Percentiles rank a stretch among this genome's conserved stretches.
Evolutionary conservation across 1,140 invertebrate genomes (phyloP).

Genomic region (Periplaneta americana): DNA sequence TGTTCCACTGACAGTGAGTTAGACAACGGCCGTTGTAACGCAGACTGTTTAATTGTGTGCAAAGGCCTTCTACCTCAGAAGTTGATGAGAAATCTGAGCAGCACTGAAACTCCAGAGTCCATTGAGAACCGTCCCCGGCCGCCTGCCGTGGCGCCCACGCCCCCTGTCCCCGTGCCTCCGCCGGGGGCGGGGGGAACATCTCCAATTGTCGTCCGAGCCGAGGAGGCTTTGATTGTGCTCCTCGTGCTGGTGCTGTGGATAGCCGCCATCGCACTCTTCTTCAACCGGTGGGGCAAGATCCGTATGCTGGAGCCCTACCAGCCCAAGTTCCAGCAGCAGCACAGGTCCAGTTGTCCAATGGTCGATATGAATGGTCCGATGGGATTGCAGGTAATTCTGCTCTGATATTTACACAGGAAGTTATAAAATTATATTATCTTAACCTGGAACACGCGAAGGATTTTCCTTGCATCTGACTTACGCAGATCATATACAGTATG

Average conservation of each 20-base stretch:
- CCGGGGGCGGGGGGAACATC: background rate
- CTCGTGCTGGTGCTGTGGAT: conserved; percentile 71
- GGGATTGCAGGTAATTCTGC: conserved; percentile 14
- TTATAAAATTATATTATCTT: no score
- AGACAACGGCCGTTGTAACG: no score
- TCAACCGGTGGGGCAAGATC: conserved; percentile 84
- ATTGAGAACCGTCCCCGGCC: background rate
- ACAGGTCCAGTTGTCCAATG: conserved; percentile 63
- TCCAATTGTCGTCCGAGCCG: conserved; percentile 49
- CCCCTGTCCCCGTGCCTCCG: background rate
- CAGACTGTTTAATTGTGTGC: background rate
- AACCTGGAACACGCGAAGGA: no score
- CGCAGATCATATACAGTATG: no score
- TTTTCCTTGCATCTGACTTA: no score
- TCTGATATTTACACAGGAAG: no score
- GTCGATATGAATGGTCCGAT: conserved; percentile 39
- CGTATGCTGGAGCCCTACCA: conserved; percentile 79
- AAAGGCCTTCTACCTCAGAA: background rate
- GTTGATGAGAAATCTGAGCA: background rate
- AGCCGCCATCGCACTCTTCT: conserved; percentile 70
- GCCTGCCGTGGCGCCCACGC: background rate
- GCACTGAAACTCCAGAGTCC: background rate
- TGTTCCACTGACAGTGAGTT: no score
- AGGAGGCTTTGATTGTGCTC: conserved; percentile 69
- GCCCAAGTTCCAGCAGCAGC: conserved; percentile 69